Evolutionary conservation across 92 coral and sea anemone species (phyloP).

Genomic region (Porites cylindrica): DNA sequence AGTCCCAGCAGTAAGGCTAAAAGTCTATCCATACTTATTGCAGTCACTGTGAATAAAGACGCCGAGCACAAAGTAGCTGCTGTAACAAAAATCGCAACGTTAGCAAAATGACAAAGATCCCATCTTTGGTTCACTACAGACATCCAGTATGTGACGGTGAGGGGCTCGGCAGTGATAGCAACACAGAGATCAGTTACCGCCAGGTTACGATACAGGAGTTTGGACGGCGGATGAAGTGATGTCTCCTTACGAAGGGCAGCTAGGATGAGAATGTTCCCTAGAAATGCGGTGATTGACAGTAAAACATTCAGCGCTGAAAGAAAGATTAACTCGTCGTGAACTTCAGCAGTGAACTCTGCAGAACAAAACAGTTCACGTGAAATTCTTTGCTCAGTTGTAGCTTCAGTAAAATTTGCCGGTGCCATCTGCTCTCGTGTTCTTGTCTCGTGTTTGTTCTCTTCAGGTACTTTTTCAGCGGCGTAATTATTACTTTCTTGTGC

Average conservation of each 20-base stretch:
- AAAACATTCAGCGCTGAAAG: background rate
- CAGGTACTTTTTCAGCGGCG: too few species aligned
- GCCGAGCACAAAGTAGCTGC: background rate
- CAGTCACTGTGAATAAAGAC: constrained; percentile 22
- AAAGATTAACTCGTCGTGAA: background rate
- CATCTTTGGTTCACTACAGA: background rate
- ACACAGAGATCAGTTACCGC: background rate
- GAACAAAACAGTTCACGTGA: background rate
- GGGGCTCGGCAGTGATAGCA: background rate
- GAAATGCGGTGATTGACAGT: background rate
- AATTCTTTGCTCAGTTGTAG: background rate
- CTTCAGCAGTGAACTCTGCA: background rate
- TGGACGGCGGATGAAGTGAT: background rate
- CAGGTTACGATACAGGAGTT: background rate
- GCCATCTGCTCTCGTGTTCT: background rate
- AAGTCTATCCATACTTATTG: constrained; percentile 35
- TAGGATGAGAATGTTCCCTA: background rate
- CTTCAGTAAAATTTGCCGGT: too few species aligned
- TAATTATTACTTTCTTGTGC: too few species aligned
- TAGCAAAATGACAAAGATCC: background rate
- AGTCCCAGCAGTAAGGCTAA: background rate
- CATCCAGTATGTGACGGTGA: background rate
- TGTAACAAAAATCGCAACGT: background rate
- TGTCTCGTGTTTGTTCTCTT: too few species aligned
- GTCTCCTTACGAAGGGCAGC: background rate